Evolutionary conservation across 1,140 invertebrate genomes (phyloP), one percentile per base, ranked within the genome.

Genomic region (Bicyclus anynana): DNA sequence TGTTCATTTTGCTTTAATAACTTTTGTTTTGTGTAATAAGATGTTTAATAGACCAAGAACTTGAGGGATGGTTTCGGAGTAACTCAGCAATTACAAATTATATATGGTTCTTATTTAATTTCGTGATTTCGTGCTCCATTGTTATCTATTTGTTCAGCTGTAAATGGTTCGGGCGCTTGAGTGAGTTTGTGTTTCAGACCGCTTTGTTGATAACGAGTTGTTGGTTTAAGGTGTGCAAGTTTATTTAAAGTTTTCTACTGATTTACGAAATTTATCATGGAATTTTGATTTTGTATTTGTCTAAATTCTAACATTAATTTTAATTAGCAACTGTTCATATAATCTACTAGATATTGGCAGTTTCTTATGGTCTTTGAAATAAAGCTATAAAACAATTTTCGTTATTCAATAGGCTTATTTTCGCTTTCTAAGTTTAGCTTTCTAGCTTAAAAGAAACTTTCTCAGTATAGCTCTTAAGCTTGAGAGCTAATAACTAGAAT

Each of bases 41-140:
- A 53, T 60, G 26, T 53, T 60, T 49, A 53, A 60, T 49, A 54
- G 14, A n/a, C 58, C 46, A 48, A 53, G 48, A 58, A 58, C 55
- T 58, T 53, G 20, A 54, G 51, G 38, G 26, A 38, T 21, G 33
- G 5, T 5, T 13, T 26, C 0, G 14, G 3, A 0, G 0, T 17
- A n/a, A 26, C 44, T 47, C 20, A 13, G 21, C 14, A 47, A 47
- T 13, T 47, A 27, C 20, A 20, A 26, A 47, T 47, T 47, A 27
- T 23, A 5, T 47, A 47, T 16, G 44, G 12, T 14, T 47, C 6
- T 47, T 47, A 47, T 47, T 26, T 47, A 47, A 47, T 27, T 59
- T 59, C 44, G 23, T 27, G 49, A 59, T 59, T 59, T 52, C 20
- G 27, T 47, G 44, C 18, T 37, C 35, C 29, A 42, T 59, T 52